Evolutionary conservation across 2,113 vertebrate species (phyloP).

Genomic region (Perccottus glenii): DNA sequence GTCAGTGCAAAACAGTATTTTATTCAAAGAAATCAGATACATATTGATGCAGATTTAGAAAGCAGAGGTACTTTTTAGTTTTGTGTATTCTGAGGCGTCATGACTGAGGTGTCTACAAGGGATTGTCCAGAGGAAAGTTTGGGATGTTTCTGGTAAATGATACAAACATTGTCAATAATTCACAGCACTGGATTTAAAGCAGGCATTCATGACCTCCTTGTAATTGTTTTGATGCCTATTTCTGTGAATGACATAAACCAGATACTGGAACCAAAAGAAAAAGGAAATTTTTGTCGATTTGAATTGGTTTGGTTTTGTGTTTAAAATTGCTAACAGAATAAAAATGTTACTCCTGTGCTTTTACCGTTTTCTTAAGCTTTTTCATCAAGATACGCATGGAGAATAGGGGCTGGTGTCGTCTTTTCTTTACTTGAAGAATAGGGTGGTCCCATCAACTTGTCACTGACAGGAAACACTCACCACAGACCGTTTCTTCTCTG

Average conservation of each 20-base stretch:
- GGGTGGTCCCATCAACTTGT: conserved; percentile 62
- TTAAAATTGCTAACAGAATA: too few species aligned
- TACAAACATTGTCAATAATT: conserved; percentile 8
- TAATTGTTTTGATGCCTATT: neutral
- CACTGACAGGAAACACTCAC: conserved; percentile 69
- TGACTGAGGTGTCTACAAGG: conserved; percentile 23
- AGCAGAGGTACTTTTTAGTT: conserved; percentile 39
- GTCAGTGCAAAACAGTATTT: conserved; percentile 4
- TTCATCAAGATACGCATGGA: too few species aligned
- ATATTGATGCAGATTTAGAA: conserved; percentile 9
- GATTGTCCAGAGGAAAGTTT: conserved; percentile 48
- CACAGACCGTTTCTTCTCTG: conserved; percentile 59
- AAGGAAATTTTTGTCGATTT: neutral
- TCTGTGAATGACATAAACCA: neutral
- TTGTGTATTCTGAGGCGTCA: too few species aligned
- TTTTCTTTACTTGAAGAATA: conserved; percentile 47
- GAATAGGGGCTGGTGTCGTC: conserved; percentile 24
- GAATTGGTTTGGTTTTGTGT: too few species aligned
- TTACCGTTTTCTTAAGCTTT: too few species aligned
- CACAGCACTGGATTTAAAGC: neutral
- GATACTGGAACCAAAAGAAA: too few species aligned
- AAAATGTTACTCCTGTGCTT: too few species aligned
- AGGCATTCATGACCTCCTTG: neutral
- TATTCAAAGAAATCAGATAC: conserved; percentile 23
- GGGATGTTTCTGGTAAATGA: conserved; percentile 43